Conservation (phyloP, 1,140 invertebrate genomes). For the Zophobas morio region DNA sequence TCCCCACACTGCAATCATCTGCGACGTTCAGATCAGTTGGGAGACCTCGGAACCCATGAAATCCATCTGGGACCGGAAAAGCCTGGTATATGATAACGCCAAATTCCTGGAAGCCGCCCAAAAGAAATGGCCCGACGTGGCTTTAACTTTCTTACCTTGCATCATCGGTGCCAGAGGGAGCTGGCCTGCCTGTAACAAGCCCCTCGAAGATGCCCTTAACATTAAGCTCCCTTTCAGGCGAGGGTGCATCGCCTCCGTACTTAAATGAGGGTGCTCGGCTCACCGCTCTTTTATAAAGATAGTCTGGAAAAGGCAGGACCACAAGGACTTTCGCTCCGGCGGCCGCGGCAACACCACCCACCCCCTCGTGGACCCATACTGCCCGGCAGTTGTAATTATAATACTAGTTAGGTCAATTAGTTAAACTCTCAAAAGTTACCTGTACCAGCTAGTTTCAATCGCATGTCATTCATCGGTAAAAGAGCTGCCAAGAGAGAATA, state of each 20-base stretch:
- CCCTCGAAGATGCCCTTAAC: no score
- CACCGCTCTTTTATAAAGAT: neutral
- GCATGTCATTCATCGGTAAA: no score
- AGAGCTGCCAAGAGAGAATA: no score
- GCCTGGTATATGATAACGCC: constrained; percentile 43
- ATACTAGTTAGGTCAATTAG: no score
- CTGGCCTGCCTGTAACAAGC: constrained; percentile 47
- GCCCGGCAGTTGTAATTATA: no score
- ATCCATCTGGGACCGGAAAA: constrained; percentile 30
- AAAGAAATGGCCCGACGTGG: constrained; percentile 35
- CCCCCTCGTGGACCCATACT: no score
- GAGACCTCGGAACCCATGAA: constrained; percentile 33
- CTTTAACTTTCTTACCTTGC: constrained; percentile 21
- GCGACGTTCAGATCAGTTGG: constrained; percentile 53
- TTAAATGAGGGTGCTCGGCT: neutral
- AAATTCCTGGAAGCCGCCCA: constrained; percentile 40
- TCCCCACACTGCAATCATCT: neutral
- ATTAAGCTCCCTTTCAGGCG: no score
- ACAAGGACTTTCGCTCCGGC: no score
- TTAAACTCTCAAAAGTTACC: no score
- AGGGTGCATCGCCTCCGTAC: neutral
- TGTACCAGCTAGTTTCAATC: no score
- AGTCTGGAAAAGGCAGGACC: no score
- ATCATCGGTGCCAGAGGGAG: constrained; percentile 51
- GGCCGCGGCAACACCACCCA: no score